Base-by-base conservation (phyloP, 2,113 vertebrate species). In the Alaudala cheleensis region DNA sequence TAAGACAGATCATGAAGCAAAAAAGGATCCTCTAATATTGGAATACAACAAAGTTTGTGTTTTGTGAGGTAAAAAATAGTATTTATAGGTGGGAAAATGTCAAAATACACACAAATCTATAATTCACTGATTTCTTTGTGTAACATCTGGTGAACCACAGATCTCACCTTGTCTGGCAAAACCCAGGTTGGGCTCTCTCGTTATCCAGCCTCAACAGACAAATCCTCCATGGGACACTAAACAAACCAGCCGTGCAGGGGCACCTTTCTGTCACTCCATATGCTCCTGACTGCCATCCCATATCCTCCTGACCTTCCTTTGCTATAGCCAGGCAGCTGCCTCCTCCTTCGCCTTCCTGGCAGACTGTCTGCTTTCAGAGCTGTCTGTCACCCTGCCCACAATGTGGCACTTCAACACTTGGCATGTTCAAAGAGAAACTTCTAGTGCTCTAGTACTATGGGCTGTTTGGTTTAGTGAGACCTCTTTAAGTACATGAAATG, bases 351-450 rank as follows among this genome's bases (percentile, higher is more conserved):
- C 54, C 33, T 64, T 47, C 49, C 74, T 82, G 66, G 49, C 54
- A 71, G 84, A 39, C 64, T 78, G 34, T 50, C 26, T 19, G 28
- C 40, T 87, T 50, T 86, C 49, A 62, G 73, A 93, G 14, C 45
- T 13, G 74, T 73, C 85, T 94, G 86, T 70, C 58, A 77, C 79
- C 37, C 49, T 93, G 56, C 71, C 85, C 74, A 80, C 79, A 66
- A 0, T 4, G 39, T 45, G 54, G 71, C 37, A 71, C 88, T 87
- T 87, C 51, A 83, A 25, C 70, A 57, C 69, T 89, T 50, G 22
- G 29, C 69, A 93, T 33, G 40, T 61, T 87, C 61, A 83, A 80
- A 93, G 77, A 16, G 86, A 60, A 91, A 39, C 23, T 85, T 73
- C 31, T 29, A 42, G 45, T 54, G 62, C 67, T 69, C 62, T 16